A percentile compares a stretch with the other conserved stretches of the same genome.
Conservation (phyloP, 2,113 vertebrate species). For the Pavo muticus region DNA sequence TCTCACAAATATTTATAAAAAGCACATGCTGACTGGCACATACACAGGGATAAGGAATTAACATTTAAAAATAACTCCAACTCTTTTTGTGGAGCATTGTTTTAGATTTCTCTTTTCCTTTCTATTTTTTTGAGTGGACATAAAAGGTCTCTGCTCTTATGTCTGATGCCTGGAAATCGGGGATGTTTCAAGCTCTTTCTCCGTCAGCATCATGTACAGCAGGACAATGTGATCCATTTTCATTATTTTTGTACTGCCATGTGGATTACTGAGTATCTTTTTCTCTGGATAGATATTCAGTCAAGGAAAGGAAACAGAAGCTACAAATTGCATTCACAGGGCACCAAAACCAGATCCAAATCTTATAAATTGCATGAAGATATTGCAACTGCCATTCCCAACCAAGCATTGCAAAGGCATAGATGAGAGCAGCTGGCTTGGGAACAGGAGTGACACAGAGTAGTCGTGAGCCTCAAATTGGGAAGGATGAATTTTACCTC, state of each 20-base stretch:
- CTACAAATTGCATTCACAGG: background rate
- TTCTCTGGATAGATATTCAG: background rate
- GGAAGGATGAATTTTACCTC: slow-evolving; percentile 46
- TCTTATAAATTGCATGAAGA: background rate
- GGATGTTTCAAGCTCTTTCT: background rate
- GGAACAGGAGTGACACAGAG: fast-evolving
- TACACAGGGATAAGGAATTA: background rate
- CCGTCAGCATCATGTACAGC: background rate
- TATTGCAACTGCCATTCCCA: background rate
- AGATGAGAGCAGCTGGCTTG: slow-evolving; percentile 4
- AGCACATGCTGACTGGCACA: background rate
- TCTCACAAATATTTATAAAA: background rate
- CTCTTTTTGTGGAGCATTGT: background rate
- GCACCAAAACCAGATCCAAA: background rate
- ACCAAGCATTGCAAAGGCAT: background rate
- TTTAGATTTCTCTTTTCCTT: background rate
- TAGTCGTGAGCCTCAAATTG: background rate
- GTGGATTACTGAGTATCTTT: background rate
- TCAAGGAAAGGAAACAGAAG: background rate
- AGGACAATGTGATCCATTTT: background rate
- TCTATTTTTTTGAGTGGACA: background rate
- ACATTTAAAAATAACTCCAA: background rate
- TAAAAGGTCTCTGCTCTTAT: background rate
- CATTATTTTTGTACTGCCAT: background rate
- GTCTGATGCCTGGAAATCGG: background rate